Percentiles rank a stretch among this genome's conserved stretches.
phyloP scores from a whole-genome alignment of 2,113 vertebrate genomes.

The Phylloscopus trochiloides region DNA sequence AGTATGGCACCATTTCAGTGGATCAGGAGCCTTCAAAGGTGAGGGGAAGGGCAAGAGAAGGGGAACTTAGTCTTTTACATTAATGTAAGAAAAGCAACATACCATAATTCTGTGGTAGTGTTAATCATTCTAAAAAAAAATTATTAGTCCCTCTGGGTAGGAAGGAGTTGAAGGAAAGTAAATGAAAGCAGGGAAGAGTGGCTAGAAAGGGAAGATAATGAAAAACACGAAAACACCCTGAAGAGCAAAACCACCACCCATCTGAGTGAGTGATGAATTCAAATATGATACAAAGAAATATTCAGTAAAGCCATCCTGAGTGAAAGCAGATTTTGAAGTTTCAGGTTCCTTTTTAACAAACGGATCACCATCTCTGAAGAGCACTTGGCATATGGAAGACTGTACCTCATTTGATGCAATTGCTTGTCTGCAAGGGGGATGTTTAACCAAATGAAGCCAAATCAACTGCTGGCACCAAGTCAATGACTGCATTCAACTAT shows the following conservation, averaged over 20 bases:
- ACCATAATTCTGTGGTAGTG: not conserved
- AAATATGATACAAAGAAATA: not conserved
- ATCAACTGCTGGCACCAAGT: not conserved
- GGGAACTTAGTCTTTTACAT: not conserved
- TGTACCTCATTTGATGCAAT: not conserved
- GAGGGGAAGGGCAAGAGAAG: not conserved
- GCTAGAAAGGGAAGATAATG: not conserved
- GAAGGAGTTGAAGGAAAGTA: not conserved
- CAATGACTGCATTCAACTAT: not conserved
- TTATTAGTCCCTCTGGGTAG: not conserved
- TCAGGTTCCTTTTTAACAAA: not conserved
- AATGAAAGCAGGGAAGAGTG: not conserved
- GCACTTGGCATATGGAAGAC: not conserved
- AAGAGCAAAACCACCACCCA: not conserved
- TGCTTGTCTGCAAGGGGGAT: not conserved
- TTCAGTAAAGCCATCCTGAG: not conserved
- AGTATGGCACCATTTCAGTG: not conserved
- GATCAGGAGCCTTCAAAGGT: not conserved
- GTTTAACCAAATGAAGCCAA: not conserved
- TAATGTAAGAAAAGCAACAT: not conserved
- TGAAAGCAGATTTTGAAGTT: not conserved
- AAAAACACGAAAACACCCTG: not conserved
- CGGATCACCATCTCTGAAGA: not conserved
- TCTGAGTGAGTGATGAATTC: not conserved
- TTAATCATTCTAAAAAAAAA: not conserved